Conservation (phyloP, 2,888 invertebrate genomes). For the Mantis religiosa region DNA sequence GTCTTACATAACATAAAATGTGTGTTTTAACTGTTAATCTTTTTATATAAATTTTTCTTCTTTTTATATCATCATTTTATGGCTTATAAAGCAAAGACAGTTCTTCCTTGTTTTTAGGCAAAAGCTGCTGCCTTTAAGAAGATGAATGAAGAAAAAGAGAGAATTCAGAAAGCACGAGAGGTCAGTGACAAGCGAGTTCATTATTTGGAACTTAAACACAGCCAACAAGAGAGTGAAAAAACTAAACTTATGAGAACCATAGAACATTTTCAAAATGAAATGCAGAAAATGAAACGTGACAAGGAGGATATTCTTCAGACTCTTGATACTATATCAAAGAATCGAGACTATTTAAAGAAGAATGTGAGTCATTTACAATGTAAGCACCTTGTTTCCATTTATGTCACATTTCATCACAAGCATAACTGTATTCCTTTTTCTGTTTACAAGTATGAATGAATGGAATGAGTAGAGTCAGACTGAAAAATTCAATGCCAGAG, state of each 20-base stretch:
- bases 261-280: constrained; percentile 43
- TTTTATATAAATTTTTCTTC: background rate
- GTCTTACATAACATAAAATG: background rate
- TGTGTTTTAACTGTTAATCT: background rate
- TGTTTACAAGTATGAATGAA: too few relatives aligned
- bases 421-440: too few relatives aligned
- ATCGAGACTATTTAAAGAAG: background rate
- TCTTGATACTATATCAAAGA: constrained; percentile 52
- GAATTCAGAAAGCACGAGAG: background rate
- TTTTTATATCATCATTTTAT: background rate
- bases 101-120: background rate
- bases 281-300: constrained; percentile 56
- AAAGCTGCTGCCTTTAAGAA: background rate
- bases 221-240: constrained; percentile 55
- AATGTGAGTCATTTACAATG: background rate
- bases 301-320: constrained; percentile 63
- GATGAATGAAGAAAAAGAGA: background rate
- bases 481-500: too few relatives aligned
- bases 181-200: background rate
- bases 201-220: background rate
- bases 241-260: constrained; percentile 58
- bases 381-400: background rate
- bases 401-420: too few relatives aligned
- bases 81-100: background rate
- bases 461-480: too few relatives aligned